Base-by-base conservation (phyloP, 2,113 vertebrate species). In the Paratilapia polleni region DNA sequence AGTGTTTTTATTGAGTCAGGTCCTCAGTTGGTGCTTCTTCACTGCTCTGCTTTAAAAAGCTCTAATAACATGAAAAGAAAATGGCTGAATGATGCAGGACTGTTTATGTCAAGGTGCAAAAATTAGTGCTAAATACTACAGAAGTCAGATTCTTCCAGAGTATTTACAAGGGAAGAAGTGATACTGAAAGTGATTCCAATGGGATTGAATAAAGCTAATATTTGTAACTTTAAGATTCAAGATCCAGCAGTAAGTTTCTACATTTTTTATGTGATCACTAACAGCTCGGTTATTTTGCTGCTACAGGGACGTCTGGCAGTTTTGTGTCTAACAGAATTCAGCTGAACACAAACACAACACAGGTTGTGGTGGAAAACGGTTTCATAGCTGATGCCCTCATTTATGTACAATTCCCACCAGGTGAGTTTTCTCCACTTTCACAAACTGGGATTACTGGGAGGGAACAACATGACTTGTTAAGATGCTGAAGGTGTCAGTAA, bases 261-360 rank as follows among this genome's bases (percentile, higher is more conserved):
- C n/a, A 66, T 66, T 66, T 66, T 24, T 19, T n/a, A 47, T 15
- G 22, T 47, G 14, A 26, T 68, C 64, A 19, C 5, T 11, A 68
- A 68, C 64, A 47, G 63, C 14, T 47, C 14, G 47, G 15, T 68
- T 47, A 8, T 47, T 47, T 68, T 3, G 3, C 3, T 86, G 26
- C 14, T 81, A 36, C 26, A 93, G 93, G 92, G 14, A 8, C 0
- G 0, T 74, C 89, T 19, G 80, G 63, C 8, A 89, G 24, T n/a
- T 94, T 94, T 47, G 22, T 82, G 12, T 68, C 82, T 1, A 20
- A 86, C 28, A 77, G 89, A 60, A 88, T 91, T 66, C 20, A 14
- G 9, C 75, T 94, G 56, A 77, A 93, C 57, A 80, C 57, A 41
- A 94, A 90, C 4, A 19, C 78, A 1, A 82, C 91, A 2, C 10